These are phyloP conservation scores for Oppia nitens DNA, from an alignment of 1,140 invertebrate genomes.

Conservation along the genomic window DNA sequence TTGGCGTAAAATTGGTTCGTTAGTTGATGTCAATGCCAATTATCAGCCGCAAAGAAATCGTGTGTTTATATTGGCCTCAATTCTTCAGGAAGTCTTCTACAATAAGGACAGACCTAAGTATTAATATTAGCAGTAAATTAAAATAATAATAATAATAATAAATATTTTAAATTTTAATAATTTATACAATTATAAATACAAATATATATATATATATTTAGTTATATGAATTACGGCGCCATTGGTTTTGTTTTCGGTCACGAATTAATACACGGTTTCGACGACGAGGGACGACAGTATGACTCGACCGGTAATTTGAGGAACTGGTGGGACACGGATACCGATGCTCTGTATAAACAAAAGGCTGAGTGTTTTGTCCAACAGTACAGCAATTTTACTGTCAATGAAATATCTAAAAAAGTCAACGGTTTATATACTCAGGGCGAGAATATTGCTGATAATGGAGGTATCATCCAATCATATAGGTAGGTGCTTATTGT, in stretches of 20 bases:
- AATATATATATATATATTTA: background rate
- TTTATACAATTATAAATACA: no score
- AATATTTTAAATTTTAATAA: background rate
- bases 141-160: no score
- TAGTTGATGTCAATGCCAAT: slow-evolving; percentile 63
- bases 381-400: slow-evolving; percentile 51
- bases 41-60: slow-evolving; percentile 65
- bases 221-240: background rate
- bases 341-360: slow-evolving; percentile 49
- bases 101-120: slow-evolving; percentile 57
- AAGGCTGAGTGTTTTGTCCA: slow-evolving; percentile 66
- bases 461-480: background rate
- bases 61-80: slow-evolving; percentile 74
- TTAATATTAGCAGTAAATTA: no score
- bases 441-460: slow-evolving; percentile 7
- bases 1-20: slow-evolving; percentile 54
- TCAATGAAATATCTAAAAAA: background rate
- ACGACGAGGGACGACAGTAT: background rate
- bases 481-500: no score
- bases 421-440: background rate
- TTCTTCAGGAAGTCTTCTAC: slow-evolving; percentile 77
- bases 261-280: background rate
- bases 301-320: background rate
- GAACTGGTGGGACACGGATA: background rate
- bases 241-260: background rate